phyloP scores from a whole-genome alignment of 1,140 invertebrate genomes.

The Pachypeltis micranthus region DNA sequence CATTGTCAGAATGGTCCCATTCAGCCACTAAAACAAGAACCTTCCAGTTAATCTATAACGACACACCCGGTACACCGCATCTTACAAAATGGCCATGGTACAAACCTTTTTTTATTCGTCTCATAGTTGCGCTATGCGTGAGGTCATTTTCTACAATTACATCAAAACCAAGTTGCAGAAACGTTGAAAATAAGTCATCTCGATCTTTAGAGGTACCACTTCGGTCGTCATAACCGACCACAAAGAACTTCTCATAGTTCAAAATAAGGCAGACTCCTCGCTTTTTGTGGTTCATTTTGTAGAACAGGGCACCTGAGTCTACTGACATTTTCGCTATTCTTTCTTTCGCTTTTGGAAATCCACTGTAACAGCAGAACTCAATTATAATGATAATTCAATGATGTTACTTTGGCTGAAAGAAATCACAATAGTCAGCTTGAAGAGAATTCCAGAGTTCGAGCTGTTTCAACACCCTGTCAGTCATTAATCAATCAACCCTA shows the following conservation, averaged over 20 bases:
- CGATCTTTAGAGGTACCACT: conserved; percentile 64
- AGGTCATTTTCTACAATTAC: conserved; percentile 51
- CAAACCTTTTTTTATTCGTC: conserved; percentile 22
- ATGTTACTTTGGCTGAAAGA: no score
- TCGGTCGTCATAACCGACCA: conserved; percentile 44
- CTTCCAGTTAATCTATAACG: conserved; percentile 3
- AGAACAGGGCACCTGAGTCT: conserved; percentile 53
- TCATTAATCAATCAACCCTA: no score
- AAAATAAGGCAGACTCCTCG: conserved; percentile 81
- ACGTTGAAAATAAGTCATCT: conserved; percentile 49
- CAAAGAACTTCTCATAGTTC: conserved; percentile 67
- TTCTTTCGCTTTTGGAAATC: no score
- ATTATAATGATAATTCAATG: no score
- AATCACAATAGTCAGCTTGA: no score
- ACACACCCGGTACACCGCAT: no score
- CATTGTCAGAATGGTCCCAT: conserved; percentile 61
- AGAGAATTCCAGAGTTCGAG: no score
- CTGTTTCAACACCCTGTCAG: no score
- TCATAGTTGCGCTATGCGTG: conserved; percentile 2
- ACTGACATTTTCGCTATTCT: conserved; percentile 36
- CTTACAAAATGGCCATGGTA: no score
- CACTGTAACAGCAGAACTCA: no score
- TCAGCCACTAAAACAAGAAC: conserved; percentile 41
- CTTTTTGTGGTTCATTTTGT: conserved; percentile 76
- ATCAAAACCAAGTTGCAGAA: conserved; percentile 61